Evolutionary conservation across 2,888 invertebrate genomes (phyloP), one percentile per base, ranked within the genome.

Genomic region (Ophion costatus): DNA sequence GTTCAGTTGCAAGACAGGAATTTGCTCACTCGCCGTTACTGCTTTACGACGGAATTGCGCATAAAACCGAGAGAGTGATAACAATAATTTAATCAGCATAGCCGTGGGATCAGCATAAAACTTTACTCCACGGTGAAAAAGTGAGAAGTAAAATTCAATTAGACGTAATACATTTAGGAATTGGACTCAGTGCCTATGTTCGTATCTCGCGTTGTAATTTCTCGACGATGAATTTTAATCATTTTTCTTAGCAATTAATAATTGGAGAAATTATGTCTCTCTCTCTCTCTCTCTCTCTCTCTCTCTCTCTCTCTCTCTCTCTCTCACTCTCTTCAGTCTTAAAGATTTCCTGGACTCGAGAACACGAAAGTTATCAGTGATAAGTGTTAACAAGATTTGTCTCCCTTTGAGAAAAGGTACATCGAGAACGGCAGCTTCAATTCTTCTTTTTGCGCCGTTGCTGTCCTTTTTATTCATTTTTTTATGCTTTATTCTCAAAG

Each of bases 91-190:
- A 14, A 22, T 59, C 45, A 45, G 24, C 61, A n/a, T 22, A 38
- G 57, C 56, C 1, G 57, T 57, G 38, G 24, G 67, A 24, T 33
- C n/a, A 63, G 38, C 22, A 71, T 59, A 42, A 80, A 80, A 80
- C 45, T 77, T 73, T 42, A 77, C 63, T 84, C 57, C 57, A 56
- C 22, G 63, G 11, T 14, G 61, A 6, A 56, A 63, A 42, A 61
- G 11, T 66, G 20, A 73, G 22, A n/a, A 63, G 63, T 67, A 73
- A 80, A 73, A 77, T 84, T 80, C 73, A 84, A 84, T 84, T 74
- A 84, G 59, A 22, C 66, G 69, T 59, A 64, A 57, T 45, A 70
- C 76, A 80, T 77, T 73, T 67, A 75, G 69, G 67, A 69, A 63
- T 76, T 76, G 66, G 20, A 63, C 59, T 69, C 57, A 63, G 45